phyloP scores from a whole-genome alignment of 2,888 invertebrate genomes.

The Candidula unifasciata region DNA sequence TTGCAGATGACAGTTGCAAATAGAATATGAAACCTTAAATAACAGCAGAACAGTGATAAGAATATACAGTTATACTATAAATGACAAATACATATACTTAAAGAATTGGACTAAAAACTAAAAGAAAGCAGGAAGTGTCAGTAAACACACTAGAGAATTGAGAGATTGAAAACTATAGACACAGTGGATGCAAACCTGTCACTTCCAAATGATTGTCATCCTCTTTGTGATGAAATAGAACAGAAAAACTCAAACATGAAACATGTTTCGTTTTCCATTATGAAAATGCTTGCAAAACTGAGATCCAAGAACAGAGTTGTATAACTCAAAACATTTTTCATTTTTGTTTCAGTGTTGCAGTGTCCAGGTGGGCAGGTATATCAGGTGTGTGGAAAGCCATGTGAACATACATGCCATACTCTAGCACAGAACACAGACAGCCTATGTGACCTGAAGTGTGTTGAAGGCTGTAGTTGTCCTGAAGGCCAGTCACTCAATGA shows the following conservation, averaged over 20 bases:
- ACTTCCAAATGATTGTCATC: background rate
- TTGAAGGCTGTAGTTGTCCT: constrained; percentile 94
- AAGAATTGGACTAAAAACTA: no score
- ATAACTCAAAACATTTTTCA: background rate
- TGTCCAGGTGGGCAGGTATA: constrained; percentile 87
- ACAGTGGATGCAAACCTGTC: no score
- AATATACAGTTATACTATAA: no score
- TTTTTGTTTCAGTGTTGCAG: constrained; percentile 81
- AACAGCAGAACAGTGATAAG: no score
- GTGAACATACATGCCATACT: constrained; percentile 87
- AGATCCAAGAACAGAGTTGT: background rate
- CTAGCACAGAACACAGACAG: constrained; percentile 71
- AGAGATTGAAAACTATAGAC: no score
- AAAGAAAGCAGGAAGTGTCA: no score
- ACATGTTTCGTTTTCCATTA: background rate
- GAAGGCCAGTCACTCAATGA: constrained; percentile 86
- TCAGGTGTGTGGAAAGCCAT: constrained; percentile 80
- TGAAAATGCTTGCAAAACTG: background rate
- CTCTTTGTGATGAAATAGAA: background rate
- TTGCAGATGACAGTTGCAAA: no score
- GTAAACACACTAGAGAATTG: no score
- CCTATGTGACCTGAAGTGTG: constrained; percentile 81
- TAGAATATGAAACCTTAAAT: no score
- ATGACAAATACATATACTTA: no score
- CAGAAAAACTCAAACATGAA: background rate